These are phyloP conservation scores for Apodemia zela DNA, from an alignment of 2,888 invertebrate species.

Conservation along the genomic window DNA sequence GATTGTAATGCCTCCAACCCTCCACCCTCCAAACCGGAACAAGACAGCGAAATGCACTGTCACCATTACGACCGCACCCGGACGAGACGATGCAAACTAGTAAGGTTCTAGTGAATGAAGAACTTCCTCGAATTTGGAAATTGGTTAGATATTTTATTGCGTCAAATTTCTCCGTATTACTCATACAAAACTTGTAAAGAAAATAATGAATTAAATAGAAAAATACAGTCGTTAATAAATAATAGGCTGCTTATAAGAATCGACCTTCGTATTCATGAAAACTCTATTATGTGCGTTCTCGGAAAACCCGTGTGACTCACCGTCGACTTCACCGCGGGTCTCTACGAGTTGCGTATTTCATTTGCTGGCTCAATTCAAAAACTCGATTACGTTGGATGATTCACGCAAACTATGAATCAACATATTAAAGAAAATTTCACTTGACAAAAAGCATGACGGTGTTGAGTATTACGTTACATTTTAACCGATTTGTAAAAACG, in stretches of 20 bases:
- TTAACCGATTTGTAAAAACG: background rate
- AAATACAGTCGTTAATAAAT: conserved; percentile 25
- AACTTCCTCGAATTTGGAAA: no score
- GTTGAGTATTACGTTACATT: conserved; percentile 1
- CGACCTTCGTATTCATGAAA: conserved; percentile 76
- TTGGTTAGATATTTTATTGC: background rate
- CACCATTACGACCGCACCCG: no score
- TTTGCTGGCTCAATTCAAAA: conserved; percentile 76
- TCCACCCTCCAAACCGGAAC: no score
- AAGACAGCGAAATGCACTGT: no score
- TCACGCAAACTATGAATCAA: conserved; percentile 73
- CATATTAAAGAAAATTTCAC: conserved; percentile 58
- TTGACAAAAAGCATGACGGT: conserved; percentile 24
- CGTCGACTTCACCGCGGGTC: conserved; percentile 67
- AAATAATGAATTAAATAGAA: conserved; percentile 23
- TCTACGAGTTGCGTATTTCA: conserved; percentile 72
- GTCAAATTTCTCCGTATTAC: background rate
- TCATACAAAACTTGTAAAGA: conserved; percentile 26
- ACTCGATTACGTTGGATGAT: conserved; percentile 75
- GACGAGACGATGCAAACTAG: no score
- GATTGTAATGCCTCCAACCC: no score
- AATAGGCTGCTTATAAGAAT: conserved; percentile 33
- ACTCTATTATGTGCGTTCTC: conserved; percentile 66
- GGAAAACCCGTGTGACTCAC: conserved; percentile 78
- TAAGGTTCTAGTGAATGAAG: no score